These are phyloP conservation scores for Cyphomyrmex costatus DNA, from an alignment of 1,140 invertebrate species.

Conservation along the genomic window DNA sequence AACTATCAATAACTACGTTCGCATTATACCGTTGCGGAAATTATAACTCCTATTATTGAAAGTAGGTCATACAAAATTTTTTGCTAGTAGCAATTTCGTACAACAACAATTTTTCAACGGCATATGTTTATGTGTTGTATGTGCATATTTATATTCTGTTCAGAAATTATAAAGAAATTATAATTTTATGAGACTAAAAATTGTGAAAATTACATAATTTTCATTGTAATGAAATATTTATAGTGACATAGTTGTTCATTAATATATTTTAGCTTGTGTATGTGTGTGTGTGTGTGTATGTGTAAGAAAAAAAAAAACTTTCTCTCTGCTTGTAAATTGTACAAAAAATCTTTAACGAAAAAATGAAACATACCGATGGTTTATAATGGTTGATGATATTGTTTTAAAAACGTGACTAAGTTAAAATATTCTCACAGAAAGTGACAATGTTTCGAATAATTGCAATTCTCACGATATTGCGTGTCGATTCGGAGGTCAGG, in stretches of 20 bases:
- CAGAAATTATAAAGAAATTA: not conserved
- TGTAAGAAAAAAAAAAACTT: not conserved
- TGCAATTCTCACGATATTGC: not conserved
- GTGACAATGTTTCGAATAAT: not conserved
- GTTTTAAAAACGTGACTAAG: not conserved
- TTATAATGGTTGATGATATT: not conserved
- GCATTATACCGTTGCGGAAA: slow-evolving; percentile 20
- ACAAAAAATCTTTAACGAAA: not conserved
- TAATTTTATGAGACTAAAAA: not conserved
- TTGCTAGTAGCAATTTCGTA: not conserved
- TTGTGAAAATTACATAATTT: not conserved
- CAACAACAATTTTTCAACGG: not conserved
- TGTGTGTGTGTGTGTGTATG: not conserved
- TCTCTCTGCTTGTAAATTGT: not conserved
- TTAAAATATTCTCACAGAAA: not conserved
- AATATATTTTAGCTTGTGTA: not conserved
- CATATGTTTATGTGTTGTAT: not conserved
- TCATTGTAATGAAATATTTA: not conserved
- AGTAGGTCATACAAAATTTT: not conserved
- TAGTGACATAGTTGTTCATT: not conserved
- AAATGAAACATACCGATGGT: not conserved
- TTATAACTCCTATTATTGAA: not conserved
- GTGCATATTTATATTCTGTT: not conserved
- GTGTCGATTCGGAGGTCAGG: slow-evolving; percentile 1
- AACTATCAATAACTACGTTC: slow-evolving; percentile 22